These are phyloP conservation scores for Spea multiplicata DNA, from an alignment of 2,113 vertebrate species.

Conservation along the genomic window DNA sequence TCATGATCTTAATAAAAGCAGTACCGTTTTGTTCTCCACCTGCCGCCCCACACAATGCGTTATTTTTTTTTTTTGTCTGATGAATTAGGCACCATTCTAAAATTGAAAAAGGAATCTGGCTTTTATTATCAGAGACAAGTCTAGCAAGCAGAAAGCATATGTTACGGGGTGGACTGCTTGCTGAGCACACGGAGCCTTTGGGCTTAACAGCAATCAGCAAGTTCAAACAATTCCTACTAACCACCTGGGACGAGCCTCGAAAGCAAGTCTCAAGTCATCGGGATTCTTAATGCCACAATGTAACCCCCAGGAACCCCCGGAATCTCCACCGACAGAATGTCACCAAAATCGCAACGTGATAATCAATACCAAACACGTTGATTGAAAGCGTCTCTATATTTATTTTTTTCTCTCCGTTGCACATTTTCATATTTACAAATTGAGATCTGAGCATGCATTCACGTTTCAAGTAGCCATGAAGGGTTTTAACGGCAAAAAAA, in stretches of 20 bases:
- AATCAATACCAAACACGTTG: conserved; percentile 55
- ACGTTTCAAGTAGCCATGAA: conserved; percentile 32
- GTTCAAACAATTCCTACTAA: conserved; percentile 57
- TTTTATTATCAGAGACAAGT: conserved; percentile 69
- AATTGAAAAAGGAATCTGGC: conserved; percentile 67
- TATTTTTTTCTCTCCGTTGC: conserved; percentile 2
- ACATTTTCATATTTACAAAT: conserved; percentile 39
- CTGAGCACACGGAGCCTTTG: conserved; percentile 55
- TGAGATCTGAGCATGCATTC: conserved; percentile 14
- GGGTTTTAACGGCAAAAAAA: conserved; percentile 44
- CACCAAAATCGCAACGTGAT: conserved; percentile 43
- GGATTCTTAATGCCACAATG: conserved; percentile 58
- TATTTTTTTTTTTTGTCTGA: conserved; percentile 58
- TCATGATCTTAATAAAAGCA: no score
- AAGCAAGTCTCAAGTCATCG: conserved; percentile 62
- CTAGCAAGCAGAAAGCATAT: conserved; percentile 61
- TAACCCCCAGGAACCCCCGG: conserved; percentile 50
- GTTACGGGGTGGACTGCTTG: conserved; percentile 56
- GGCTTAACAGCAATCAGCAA: conserved; percentile 61
- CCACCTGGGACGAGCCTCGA: conserved; percentile 53
- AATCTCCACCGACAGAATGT: conserved; percentile 59
- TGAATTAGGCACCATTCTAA: conserved; percentile 56
- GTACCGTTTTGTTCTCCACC: conserved; percentile 30
- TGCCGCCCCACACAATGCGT: conserved; percentile 57
- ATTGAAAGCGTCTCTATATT: conserved; percentile 50